Evolutionary conservation across 2,888 invertebrate genomes (phyloP).

Genomic region (Polydrusus cervinus): DNA sequence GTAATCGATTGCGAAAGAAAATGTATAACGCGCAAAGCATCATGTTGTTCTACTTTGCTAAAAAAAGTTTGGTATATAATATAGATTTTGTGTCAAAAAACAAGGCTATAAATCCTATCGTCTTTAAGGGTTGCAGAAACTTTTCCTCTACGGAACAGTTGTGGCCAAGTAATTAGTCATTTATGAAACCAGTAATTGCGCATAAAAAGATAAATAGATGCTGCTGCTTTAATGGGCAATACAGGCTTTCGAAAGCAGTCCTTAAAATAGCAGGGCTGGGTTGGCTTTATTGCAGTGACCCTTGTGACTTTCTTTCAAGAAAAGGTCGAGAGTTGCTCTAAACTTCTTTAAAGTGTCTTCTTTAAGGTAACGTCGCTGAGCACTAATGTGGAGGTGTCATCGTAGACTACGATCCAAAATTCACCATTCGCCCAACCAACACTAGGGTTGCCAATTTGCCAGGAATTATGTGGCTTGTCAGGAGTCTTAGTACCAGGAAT

Average conservation of each 20-base stretch:
- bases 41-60: conserved; percentile 24
- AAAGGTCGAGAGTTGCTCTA: too few relatives aligned
- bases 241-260: conserved; percentile 60
- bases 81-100: conserved; percentile 55
- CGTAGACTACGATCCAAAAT: too few relatives aligned
- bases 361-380: too few relatives aligned
- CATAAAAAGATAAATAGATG: conserved; percentile 72
- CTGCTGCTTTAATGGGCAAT: conserved; percentile 67
- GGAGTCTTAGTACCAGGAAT: too few relatives aligned
- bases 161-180: conserved; percentile 71
- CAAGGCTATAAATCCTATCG: conserved; percentile 55
- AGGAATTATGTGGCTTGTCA: too few relatives aligned
- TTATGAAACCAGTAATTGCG: conserved; percentile 71
- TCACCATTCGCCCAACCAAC: too few relatives aligned
- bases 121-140: conserved; percentile 66
- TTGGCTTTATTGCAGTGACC: conserved; percentile 20
- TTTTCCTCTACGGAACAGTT: conserved; percentile 66
- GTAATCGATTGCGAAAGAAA: conserved; percentile 25
- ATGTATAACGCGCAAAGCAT: conserved; percentile 22
- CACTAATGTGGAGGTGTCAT: too few relatives aligned
- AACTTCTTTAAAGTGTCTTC: too few relatives aligned
- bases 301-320: conserved; percentile 1
- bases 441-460: too few relatives aligned
- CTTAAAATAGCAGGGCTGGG: conserved; percentile 62
- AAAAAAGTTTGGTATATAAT: conserved; percentile 29